Base-by-base conservation (phyloP, 2,113 vertebrate genomes). In the Kryptolebias marmoratus region DNA sequence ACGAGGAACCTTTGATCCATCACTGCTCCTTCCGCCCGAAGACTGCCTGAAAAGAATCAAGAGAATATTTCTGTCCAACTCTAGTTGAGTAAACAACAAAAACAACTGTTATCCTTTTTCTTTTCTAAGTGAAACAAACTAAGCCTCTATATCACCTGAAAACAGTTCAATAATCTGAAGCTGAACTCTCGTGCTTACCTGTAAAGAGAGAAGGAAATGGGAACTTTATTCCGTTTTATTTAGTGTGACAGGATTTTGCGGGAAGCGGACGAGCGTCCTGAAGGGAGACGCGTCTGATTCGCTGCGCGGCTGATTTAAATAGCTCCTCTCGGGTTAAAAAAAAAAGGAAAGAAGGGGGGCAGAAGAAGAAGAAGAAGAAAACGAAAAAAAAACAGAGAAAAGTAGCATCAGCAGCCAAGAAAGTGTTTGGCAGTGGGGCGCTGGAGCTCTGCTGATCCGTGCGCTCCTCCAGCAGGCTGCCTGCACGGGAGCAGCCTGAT, bases 161-260 rank as follows among this genome's bases (percentile, higher is more conserved):
- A 56, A 15, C 1, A 39, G n/a, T 11, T 42, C 10, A 79, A 61
- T 27, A 49, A 60, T 36, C 27, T 59, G 11, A 32, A 53, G 86
- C 91, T 93, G 87, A 77, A 77, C 89, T 83, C 81, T 62, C 75
- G 80, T 90, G 88, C 94, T 95, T 92, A 95, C 95, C 92, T 91
- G 86, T 87, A 1, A 73, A 60, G n/a, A 45, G 28, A 59, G 49
- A 77, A 31, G 15, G 10, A 91, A 92, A 88, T 91, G 88, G 89
- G 75, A 90, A 71, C 83, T 90, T 87, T 85, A 89, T 90, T 83
- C 79, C 83, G 82, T 68, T 47, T 77, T 82, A 79, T 71, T 55
- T 75, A 83, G 85, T 81, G 76, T 73, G 78, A 73, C 85, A 80
- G 84, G 83, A 60, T 78, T 90, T 90, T 86, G 86, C 88, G 80